Conservation (phyloP, 2,113 vertebrate species). For the Calyptommatus sinebrachiatus region DNA sequence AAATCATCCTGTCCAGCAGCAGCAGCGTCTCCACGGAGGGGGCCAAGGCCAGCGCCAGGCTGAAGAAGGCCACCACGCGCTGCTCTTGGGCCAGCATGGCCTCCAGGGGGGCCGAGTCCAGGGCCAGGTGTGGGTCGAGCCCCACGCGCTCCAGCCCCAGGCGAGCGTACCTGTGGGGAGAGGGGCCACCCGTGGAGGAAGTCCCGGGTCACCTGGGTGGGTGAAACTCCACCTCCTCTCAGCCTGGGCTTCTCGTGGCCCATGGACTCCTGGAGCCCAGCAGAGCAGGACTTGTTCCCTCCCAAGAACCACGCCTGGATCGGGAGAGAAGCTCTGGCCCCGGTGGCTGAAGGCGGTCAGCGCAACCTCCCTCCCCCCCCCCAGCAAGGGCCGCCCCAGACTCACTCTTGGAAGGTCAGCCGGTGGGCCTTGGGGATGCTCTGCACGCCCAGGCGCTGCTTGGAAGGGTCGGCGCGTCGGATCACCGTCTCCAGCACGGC, state of each 20-base stretch:
- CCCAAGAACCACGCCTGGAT: neutral
- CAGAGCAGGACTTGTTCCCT: no score
- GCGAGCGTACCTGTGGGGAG: slow-evolving; percentile 72
- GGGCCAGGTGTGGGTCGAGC: slow-evolving; percentile 64
- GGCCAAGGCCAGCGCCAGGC: slow-evolving; percentile 81
- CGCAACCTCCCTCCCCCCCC: neutral
- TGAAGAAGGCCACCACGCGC: slow-evolving; percentile 87
- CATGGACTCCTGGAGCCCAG: no score
- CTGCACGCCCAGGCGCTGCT: slow-evolving; percentile 81
- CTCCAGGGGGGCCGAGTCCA: slow-evolving; percentile 63
- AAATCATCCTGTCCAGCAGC: slow-evolving; percentile 88
- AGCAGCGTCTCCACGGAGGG: slow-evolving; percentile 89
- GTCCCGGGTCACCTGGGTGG: no score
- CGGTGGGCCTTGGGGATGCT: slow-evolving; percentile 79
- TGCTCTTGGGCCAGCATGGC: slow-evolving; percentile 78
- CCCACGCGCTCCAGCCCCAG: slow-evolving; percentile 79
- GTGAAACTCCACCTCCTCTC: no score
- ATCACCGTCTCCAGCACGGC: slow-evolving; percentile 84
- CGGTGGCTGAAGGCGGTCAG: neutral
- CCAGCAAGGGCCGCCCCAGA: neutral
- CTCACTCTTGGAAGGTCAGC: slow-evolving; percentile 85
- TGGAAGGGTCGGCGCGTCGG: slow-evolving; percentile 62
- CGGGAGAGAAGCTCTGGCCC: neutral
- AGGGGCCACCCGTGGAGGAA: neutral
- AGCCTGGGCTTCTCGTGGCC: no score